Percentiles rank a stretch among this genome's conserved stretches.
phyloP scores from a whole-genome alignment of 1,140 invertebrate species.

The Centruroides sculpturatus region DNA sequence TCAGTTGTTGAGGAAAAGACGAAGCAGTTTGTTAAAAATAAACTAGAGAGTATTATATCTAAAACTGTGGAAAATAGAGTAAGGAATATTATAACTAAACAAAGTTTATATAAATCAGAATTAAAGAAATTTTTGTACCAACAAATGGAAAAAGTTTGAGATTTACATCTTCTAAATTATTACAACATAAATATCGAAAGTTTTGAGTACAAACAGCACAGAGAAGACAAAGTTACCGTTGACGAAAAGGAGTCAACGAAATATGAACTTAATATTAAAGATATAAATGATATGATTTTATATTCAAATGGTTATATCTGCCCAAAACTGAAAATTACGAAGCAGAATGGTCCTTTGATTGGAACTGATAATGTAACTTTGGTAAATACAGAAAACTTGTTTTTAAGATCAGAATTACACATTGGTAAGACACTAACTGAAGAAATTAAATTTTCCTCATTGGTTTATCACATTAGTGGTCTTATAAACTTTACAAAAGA shows the following conservation, averaged over 20 bases:
- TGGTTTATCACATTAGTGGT: not conserved
- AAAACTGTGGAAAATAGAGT: too few relatives aligned
- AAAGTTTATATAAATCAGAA: not conserved
- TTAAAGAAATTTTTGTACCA: not conserved
- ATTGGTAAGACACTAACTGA: not conserved
- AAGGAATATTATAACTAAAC: too few relatives aligned
- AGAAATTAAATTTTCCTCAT: not conserved
- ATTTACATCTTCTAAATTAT: not conserved
- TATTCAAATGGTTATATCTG: not conserved
- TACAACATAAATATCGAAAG: not conserved
- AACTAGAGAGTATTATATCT: not conserved
- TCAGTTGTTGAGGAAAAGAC: not conserved
- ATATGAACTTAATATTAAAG: not conserved
- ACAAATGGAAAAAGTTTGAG: not conserved
- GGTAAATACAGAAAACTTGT: not conserved
- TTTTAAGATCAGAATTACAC: not conserved
- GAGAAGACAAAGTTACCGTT: not conserved
- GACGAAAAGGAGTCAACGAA: not conserved
- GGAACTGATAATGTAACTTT: not conserved
- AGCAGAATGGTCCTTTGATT: not conserved
- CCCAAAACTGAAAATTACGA: not conserved
- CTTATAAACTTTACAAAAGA: not conserved
- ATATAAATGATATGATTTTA: not conserved
- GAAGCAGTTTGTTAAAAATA: not conserved
- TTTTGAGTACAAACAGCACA: not conserved